Evolutionary conservation across 1,140 invertebrate genomes (phyloP).

Genomic region (Heliconius hermathena): DNA sequence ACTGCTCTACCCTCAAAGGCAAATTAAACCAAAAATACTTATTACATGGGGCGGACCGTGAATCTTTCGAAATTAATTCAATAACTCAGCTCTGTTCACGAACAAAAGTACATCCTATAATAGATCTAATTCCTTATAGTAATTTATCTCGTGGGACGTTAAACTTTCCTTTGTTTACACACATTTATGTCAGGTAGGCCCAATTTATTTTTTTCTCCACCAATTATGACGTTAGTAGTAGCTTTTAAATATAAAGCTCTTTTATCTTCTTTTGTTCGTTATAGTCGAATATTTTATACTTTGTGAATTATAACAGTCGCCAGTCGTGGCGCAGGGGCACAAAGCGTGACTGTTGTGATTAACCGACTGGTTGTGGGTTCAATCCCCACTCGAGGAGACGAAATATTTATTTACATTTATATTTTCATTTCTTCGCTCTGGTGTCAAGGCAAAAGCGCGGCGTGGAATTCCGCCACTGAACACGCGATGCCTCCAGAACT

Average conservation of each 20-base stretch:
- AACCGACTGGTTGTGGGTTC: too few species aligned
- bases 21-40: constrained; percentile 60
- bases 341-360: too few species aligned
- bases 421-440: too few species aligned
- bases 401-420: too few species aligned
- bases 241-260: neutral
- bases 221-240: neutral
- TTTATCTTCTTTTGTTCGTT: neutral
- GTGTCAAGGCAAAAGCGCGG: too few species aligned
- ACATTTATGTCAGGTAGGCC: constrained; percentile 14
- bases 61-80: constrained; percentile 73
- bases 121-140: constrained; percentile 3
- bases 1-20: constrained; percentile 45
- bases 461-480: too few species aligned
- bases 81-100: constrained; percentile 67
- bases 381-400: too few species aligned
- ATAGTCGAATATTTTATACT: neutral
- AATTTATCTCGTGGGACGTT: constrained; percentile 1
- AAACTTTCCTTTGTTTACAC: constrained; percentile 3
- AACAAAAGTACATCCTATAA: constrained; percentile 48
- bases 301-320: neutral
- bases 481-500: too few species aligned
- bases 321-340: too few species aligned
- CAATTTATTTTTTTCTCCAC: neutral
- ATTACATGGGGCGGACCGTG: too few species aligned